A percentile compares a stretch with the other conserved stretches of the same genome.
Conservation (phyloP, 2,797 vertebrate genomes). For the Epinephelus awoara region DNA sequence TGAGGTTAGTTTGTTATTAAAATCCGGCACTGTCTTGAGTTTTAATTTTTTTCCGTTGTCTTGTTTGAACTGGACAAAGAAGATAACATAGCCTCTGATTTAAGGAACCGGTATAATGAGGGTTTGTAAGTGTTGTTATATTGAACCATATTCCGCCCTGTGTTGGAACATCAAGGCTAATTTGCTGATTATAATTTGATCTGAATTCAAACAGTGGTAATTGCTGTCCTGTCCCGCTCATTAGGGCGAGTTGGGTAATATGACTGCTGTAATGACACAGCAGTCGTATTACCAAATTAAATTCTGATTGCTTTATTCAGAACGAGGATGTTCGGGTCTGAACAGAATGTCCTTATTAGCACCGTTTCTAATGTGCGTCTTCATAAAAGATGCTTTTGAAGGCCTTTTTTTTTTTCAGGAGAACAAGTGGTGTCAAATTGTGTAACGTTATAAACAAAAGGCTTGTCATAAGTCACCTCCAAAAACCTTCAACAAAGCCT, state of each 20-base stretch:
- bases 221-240: conserved; percentile 72
- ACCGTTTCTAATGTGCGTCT: conserved; percentile 35
- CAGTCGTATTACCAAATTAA: conserved; percentile 63
- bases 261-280: conserved; percentile 62
- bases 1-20: neutral
- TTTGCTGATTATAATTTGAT: conserved; percentile 74
- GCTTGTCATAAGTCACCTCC: conserved; percentile 29
- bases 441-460: conserved; percentile 50
- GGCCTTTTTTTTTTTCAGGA: neutral
- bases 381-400: conserved; percentile 32
- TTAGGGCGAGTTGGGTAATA: conserved; percentile 64
- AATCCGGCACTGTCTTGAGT: neutral
- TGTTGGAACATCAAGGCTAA: conserved; percentile 61
- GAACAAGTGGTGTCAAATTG: conserved; percentile 44
- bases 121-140: conserved; percentile 43
- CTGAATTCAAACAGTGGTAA: conserved; percentile 71
- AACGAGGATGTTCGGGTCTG: conserved; percentile 47
- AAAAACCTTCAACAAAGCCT: conserved; percentile 38
- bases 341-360: conserved; percentile 50
- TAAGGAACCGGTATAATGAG: conserved; percentile 22
- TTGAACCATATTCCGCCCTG: conserved; percentile 50
- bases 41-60: neutral
- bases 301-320: conserved; percentile 68
- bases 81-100: neutral
- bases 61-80: conserved; percentile 9